Conservation (phyloP, 2,113 vertebrate genomes). For the Miniopterus natalensis region DNA sequence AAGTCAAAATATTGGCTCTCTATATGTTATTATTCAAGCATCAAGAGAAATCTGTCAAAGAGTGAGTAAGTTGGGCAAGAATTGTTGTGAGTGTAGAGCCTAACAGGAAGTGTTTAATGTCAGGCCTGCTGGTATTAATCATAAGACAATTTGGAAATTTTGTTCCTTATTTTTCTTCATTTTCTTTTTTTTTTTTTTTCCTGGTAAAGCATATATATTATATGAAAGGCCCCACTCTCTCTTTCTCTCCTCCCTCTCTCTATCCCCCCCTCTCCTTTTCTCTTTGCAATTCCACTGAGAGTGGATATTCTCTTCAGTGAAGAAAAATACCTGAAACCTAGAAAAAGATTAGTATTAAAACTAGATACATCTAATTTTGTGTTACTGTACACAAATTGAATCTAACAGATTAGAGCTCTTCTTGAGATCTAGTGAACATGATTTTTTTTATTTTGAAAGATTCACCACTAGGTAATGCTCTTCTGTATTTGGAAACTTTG, state of each 20-base stretch:
- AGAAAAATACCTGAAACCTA: background rate
- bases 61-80: background rate
- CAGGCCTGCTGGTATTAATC: background rate
- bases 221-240: background rate
- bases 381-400: background rate
- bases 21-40: slow-evolving; percentile 9
- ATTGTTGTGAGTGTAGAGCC: background rate
- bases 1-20: slow-evolving; percentile 7
- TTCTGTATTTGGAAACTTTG: background rate
- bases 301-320: background rate
- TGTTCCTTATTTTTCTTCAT: background rate
- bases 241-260: background rate
- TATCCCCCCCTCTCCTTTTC: background rate
- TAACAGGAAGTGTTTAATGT: background rate
- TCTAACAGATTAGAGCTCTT: background rate
- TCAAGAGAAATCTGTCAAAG: slow-evolving; percentile 2
- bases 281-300: background rate
- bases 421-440: background rate
- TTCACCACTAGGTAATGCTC: background rate
- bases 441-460: background rate
- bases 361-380: background rate
- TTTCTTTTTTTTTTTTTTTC: background rate
- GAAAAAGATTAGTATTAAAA: background rate
- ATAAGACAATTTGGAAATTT: background rate
- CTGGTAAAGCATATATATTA: background rate